Percentiles rank a stretch among this genome's conserved stretches.
These are phyloP conservation scores for Diplosoma virens DNA, from an alignment of 23 tunicate genomes.

Conservation along the genomic window DNA sequence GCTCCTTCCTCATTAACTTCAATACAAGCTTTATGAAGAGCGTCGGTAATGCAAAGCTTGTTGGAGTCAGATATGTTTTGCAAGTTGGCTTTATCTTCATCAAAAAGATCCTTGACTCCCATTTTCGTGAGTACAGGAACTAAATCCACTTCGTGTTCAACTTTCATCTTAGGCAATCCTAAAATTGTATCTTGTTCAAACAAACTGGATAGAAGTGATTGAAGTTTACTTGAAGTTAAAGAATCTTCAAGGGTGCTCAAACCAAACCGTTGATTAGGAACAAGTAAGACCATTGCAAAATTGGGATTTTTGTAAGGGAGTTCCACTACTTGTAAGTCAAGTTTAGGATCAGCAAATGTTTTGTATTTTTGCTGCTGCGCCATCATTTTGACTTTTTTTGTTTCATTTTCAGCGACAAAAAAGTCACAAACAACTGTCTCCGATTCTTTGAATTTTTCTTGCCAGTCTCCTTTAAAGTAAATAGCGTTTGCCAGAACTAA, in stretches of 20 bases:
- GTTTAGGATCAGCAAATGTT: slow-evolving; percentile 8
- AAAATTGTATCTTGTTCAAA: slow-evolving; percentile 19
- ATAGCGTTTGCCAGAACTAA: slow-evolving; percentile 78
- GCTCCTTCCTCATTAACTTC: slow-evolving; percentile 90
- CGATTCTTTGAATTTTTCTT: slow-evolving; percentile 32
- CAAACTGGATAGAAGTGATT: neutral
- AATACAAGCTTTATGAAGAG: slow-evolving; percentile 66
- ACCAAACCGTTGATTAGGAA: slow-evolving; percentile 51
- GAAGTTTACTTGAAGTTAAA: neutral
- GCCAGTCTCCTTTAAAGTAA: slow-evolving; percentile 91
- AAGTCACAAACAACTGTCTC: slow-evolving; percentile 43
- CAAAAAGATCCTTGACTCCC: slow-evolving; percentile 50
- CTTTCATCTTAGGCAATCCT: slow-evolving; percentile 59
- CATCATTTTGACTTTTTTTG: slow-evolving; percentile 55
- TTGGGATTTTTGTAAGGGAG: slow-evolving; percentile 67
- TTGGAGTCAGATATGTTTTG: slow-evolving; percentile 17
- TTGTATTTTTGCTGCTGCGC: slow-evolving; percentile 22
- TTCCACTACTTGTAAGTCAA: slow-evolving; percentile 46
- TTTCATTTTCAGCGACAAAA: slow-evolving; percentile 8
- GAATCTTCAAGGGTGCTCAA: slow-evolving; percentile 20
- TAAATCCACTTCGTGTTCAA: slow-evolving; percentile 42
- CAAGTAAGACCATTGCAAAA: slow-evolving; percentile 61
- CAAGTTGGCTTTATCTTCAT: slow-evolving; percentile 34
- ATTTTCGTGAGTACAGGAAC: slow-evolving; percentile 27
- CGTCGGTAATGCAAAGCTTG: slow-evolving; percentile 44